These are phyloP conservation scores for Geotrupes spiniger DNA, from an alignment of 2,888 invertebrate species.

Conservation along the genomic window DNA sequence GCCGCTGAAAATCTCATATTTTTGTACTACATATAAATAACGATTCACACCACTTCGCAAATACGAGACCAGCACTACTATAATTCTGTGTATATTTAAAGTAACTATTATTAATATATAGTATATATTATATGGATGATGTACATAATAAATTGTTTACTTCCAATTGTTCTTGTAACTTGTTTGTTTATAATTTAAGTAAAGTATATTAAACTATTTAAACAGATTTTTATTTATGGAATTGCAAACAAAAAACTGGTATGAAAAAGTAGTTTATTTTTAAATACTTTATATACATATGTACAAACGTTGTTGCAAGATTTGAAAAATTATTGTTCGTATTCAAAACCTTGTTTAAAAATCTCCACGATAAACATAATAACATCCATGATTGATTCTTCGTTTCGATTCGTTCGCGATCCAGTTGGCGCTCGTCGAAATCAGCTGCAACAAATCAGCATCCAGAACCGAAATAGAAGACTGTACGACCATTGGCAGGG, in stretches of 20 bases:
- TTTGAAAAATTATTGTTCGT: not conserved
- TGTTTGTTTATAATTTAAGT: conserved; percentile 19
- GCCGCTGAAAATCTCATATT: conserved; percentile 21
- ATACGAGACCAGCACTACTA: conserved; percentile 15
- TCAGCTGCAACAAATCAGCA: conserved; percentile 13
- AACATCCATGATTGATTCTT: too few relatives aligned
- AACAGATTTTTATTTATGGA: too few relatives aligned
- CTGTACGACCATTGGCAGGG: conserved; percentile 11
- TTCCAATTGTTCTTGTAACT: conserved; percentile 19
- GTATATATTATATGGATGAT: conserved; percentile 12
- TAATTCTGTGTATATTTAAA: conserved; percentile 10
- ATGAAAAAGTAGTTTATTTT: conserved; percentile 13
- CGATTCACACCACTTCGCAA: conserved; percentile 2
- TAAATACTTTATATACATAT: conserved; percentile 16
- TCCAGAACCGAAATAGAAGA: conserved; percentile 12
- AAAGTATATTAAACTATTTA: conserved; percentile 10
- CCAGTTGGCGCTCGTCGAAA: too few relatives aligned
- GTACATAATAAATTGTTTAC: conserved; percentile 20
- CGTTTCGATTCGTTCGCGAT: too few relatives aligned
- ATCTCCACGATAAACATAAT: too few relatives aligned
- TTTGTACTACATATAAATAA: conserved; percentile 12
- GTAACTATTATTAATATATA: conserved; percentile 16
- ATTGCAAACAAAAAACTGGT: not conserved
- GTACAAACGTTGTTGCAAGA: not conserved
- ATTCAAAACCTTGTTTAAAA: too few relatives aligned